Conservation (phyloP, 2,888 invertebrate genomes). For the Drosophila eohydei region DNA sequence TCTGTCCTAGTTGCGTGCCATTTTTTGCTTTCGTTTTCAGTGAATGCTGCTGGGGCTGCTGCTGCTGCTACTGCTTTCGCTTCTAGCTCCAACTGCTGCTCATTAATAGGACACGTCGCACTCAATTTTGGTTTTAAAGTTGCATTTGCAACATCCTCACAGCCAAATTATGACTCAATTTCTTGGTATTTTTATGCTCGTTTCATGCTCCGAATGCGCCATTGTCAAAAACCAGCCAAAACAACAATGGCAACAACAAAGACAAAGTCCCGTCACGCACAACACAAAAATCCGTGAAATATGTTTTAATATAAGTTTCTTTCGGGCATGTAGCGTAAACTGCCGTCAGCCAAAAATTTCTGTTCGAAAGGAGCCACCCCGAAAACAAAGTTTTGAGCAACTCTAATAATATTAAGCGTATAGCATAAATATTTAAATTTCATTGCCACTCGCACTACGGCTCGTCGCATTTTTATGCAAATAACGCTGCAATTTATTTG, state of each 20-base stretch:
- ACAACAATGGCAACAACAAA: slow-evolving; percentile 23
- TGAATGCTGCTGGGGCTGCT: slow-evolving; percentile 8
- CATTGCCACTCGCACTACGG: slow-evolving; percentile 75
- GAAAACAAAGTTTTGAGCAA: slow-evolving; percentile 62
- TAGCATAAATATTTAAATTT: slow-evolving; percentile 80
- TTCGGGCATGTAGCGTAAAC: slow-evolving; percentile 26
- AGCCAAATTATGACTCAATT: slow-evolving; percentile 75
- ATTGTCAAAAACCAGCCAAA: slow-evolving; percentile 38
- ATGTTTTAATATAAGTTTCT: slow-evolving; percentile 78
- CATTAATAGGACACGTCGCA: slow-evolving; percentile 57
- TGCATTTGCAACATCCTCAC: slow-evolving; percentile 43
- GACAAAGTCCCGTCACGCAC: slow-evolving; percentile 59
- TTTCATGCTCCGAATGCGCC: slow-evolving; percentile 58
- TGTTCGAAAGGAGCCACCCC: slow-evolving; percentile 14
- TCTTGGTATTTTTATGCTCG: slow-evolving; percentile 73
- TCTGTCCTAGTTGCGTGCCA: slow-evolving; percentile 62
- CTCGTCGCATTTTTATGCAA: slow-evolving; percentile 76
- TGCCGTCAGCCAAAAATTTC: slow-evolving; percentile 23
- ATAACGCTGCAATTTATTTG: slow-evolving; percentile 75
- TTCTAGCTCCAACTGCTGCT: slow-evolving; percentile 27
- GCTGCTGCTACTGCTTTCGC: slow-evolving; percentile 16
- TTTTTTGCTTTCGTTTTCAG: slow-evolving; percentile 64
- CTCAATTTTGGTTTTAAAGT: slow-evolving; percentile 61
- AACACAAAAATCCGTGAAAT: slow-evolving; percentile 71
- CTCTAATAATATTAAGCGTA: slow-evolving; percentile 80